phyloP scores from a whole-genome alignment of 1,140 invertebrate species.

The Proales similis region DNA sequence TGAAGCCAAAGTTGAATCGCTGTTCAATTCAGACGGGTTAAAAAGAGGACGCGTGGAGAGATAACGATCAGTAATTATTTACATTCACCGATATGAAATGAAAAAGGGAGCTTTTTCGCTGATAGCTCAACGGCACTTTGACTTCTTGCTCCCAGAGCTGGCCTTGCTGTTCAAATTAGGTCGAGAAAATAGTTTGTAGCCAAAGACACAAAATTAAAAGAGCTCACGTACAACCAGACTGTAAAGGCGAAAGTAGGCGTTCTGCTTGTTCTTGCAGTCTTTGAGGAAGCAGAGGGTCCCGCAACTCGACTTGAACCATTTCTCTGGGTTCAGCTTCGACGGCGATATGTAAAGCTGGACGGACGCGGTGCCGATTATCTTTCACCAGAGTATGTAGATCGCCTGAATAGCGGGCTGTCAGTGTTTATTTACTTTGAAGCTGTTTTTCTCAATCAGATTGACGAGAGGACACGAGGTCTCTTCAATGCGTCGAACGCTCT shows the following conservation, averaged over 20 bases:
- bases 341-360: conserved; percentile 27
- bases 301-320: conserved; percentile 37
- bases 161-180: conserved; percentile 30
- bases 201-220: too few species aligned
- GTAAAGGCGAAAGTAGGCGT: conserved; percentile 31
- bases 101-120: conserved; percentile 12
- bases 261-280: conserved; percentile 2
- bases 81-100: conserved; percentile 33
- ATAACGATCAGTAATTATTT: neutral
- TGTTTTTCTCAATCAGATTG: conserved; percentile 28
- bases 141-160: conserved; percentile 36
- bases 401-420: too few species aligned
- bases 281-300: conserved; percentile 29
- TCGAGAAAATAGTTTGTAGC: too few species aligned
- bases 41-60: neutral
- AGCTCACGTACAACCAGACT: conserved; percentile 10
- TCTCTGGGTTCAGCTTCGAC: conserved; percentile 18
- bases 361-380: conserved; percentile 16
- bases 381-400: too few species aligned
- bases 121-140: conserved; percentile 6
- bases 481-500: conserved; percentile 10
- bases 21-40: neutral
- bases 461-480: neutral
- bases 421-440: conserved; percentile 27
- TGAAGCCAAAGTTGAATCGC: conserved; percentile 29